Evolutionary conservation across 2,113 vertebrate species (phyloP).

Genomic region (Apteryx mantelli): DNA sequence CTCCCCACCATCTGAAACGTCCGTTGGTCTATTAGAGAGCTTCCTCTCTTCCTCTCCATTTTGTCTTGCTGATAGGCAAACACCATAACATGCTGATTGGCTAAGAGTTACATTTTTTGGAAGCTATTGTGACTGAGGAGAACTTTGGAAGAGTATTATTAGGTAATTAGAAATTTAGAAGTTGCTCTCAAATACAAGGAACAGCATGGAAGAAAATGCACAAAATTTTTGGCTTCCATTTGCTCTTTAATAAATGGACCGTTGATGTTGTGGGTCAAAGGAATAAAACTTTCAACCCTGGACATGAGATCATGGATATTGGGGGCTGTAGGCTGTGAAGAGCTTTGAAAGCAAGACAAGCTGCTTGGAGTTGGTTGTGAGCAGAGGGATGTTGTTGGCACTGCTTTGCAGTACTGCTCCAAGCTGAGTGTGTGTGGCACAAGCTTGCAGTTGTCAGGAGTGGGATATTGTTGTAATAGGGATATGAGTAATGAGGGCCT

Average conservation of each 20-base stretch:
- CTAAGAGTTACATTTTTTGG: neutral
- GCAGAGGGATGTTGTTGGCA: neutral
- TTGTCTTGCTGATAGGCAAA: neutral
- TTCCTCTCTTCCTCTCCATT: neutral
- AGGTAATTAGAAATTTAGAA: neutral
- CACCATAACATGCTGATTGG: neutral
- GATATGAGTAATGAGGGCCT: neutral
- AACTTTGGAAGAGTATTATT: neutral
- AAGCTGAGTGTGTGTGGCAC: neutral
- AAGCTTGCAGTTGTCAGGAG: neutral
- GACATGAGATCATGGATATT: neutral
- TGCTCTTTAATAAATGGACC: neutral
- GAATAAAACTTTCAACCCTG: neutral
- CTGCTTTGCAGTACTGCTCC: neutral
- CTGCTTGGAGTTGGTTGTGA: neutral
- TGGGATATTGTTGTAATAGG: neutral
- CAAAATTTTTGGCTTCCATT: neutral
- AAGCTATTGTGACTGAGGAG: neutral
- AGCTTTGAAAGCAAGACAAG: neutral
- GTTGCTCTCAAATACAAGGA: neutral
- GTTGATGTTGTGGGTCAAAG: neutral
- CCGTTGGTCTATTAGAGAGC: neutral
- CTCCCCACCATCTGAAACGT: neutral
- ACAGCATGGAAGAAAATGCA: accelerated
- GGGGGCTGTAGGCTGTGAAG: neutral